These are phyloP conservation scores for Malachius bipustulatus DNA, from an alignment of 2,888 invertebrate species.

Conservation along the genomic window DNA sequence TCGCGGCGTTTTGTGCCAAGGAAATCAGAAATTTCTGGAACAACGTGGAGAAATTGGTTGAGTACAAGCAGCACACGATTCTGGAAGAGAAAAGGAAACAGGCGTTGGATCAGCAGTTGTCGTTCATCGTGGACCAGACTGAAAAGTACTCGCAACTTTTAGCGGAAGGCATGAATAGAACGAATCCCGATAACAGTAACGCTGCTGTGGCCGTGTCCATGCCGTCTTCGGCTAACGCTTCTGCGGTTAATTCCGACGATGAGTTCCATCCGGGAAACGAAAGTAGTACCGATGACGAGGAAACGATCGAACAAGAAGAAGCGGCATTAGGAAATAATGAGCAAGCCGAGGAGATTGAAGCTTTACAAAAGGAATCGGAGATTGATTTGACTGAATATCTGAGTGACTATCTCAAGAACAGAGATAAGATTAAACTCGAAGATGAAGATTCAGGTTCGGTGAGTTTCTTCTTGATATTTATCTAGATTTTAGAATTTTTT, in stretches of 20 bases:
- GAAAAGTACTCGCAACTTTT: slow-evolving; percentile 91
- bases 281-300: slow-evolving; percentile 79
- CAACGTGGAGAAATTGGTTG: slow-evolving; percentile 93
- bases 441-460: slow-evolving; percentile 31
- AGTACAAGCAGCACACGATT: slow-evolving; percentile 84
- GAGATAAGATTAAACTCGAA: slow-evolving; percentile 44
- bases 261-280: slow-evolving; percentile 75
- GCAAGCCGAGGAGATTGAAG: slow-evolving; percentile 64
- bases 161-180: slow-evolving; percentile 72
- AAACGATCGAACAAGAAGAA: slow-evolving; percentile 82
- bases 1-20: slow-evolving; percentile 84
- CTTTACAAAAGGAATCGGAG: slow-evolving; percentile 78
- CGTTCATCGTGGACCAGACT: slow-evolving; percentile 96
- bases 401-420: slow-evolving; percentile 63
- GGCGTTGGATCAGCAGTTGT: slow-evolving; percentile 90
- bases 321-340: slow-evolving; percentile 43
- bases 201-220: slow-evolving; percentile 35
- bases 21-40: slow-evolving; percentile 92
- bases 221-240: slow-evolving; percentile 40
- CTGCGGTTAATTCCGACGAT: slow-evolving; percentile 44
- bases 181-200: slow-evolving; percentile 26
- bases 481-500: too few relatives aligned
- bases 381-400: slow-evolving; percentile 81
- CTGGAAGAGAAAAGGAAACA: slow-evolving; percentile 90
- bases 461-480: slow-evolving; percentile 6